Base-by-base conservation (phyloP, 2,797 vertebrate species). In the Hemitrygon akajei region DNA sequence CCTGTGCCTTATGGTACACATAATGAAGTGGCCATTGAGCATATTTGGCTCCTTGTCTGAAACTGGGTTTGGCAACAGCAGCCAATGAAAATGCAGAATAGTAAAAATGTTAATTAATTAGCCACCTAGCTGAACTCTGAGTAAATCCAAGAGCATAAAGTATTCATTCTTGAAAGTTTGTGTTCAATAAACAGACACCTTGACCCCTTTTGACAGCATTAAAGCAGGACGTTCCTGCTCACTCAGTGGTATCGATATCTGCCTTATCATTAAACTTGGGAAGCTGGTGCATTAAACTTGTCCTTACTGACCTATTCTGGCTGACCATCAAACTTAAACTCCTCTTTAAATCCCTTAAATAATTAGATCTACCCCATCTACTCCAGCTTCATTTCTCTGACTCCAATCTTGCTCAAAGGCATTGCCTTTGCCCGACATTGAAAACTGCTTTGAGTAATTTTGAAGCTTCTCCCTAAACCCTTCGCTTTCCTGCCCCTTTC, bases 121-220 rank as follows among this genome's bases (percentile, higher is more conserved):
- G 84, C 60, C 86, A 89, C n/a, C n/a, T 89, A 7, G 60, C 60
- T 89, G 86, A 89, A 89, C 86, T 37, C n/a, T 66, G 16, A 37
- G 20, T 34, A 66, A 89, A 69, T 89, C 86, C 60, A 66, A 37
- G 60, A 66, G 34, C 34, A 63, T 37, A 66, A 89, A 66, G 16
- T 60, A 34, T 37, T 66, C 60, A 89, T 37, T 60, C n/a, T 66
- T 89, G 20, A n/a, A 89, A 66, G 60, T 66, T 66, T 1, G n/a
- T 89, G 63, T 89, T 89, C 37, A 34, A 86, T n/a, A 89, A 34
- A 89, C 60, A 89, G 86, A 20, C 30, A 30, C 60, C n/a, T 37
- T 69, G n/a, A 73, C 37, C 71, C 60, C 58, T 66, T 89, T 30
- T 14, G 56, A 66, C 60, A 69, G 30, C 5, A 89, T 89, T 37